phyloP scores from a whole-genome alignment of 2,113 vertebrate genomes.

The Syrrhaptes paradoxus region DNA sequence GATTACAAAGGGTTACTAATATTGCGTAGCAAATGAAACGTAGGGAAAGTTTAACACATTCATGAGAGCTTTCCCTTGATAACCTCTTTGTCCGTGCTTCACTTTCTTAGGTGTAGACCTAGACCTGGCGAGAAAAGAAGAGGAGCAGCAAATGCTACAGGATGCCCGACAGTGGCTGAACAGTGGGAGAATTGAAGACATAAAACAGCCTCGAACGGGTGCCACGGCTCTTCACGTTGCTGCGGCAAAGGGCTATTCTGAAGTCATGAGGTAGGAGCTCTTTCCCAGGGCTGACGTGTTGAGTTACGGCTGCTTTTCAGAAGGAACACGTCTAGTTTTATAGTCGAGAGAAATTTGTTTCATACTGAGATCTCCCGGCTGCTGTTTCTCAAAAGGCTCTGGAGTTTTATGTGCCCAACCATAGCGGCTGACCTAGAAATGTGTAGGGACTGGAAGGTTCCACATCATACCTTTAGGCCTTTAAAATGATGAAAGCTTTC shows the following conservation, averaged over 20 bases:
- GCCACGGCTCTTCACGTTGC: slow-evolving; percentile 93
- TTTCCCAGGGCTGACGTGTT: not conserved
- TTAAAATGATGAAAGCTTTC: not conserved
- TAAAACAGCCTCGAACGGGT: slow-evolving; percentile 83
- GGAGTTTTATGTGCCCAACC: not conserved
- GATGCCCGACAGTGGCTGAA: slow-evolving; percentile 90
- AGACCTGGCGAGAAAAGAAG: slow-evolving; percentile 84
- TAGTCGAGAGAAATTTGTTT: not conserved
- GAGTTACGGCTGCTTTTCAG: not conserved
- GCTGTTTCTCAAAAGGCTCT: not conserved
- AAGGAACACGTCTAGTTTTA: not conserved
- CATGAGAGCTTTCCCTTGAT: not conserved
- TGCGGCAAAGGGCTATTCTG: slow-evolving; percentile 92
- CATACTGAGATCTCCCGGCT: not conserved
- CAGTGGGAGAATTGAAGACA: slow-evolving; percentile 81
- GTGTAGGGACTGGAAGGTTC: not conserved
- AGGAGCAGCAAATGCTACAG: slow-evolving; percentile 91
- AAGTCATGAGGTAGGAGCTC: slow-evolving; percentile 88
- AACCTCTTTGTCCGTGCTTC: not conserved
- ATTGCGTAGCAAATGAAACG: not conserved
- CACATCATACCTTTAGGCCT: not conserved
- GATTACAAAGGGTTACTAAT: not conserved
- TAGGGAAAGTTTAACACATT: not conserved
- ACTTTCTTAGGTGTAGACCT: slow-evolving; percentile 83
- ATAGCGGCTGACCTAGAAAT: not conserved